Percentiles rank a stretch among this genome's conserved stretches.
phyloP scores from a whole-genome alignment of 2,113 vertebrate genomes.

The Limanda limanda region DNA sequence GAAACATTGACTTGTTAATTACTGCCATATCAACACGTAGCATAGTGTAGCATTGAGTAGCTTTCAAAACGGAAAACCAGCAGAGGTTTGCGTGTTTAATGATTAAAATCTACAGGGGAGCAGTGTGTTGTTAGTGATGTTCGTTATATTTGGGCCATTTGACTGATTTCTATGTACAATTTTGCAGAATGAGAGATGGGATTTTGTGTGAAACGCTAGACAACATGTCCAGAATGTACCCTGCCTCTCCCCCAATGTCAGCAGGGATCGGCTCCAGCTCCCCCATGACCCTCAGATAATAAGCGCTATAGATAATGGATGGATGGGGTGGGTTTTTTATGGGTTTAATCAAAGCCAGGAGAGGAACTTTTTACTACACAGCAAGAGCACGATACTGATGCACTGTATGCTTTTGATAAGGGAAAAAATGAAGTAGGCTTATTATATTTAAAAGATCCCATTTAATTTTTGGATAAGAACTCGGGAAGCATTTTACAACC shows the following conservation, averaged over 20 bases:
- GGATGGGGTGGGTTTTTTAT: neutral
- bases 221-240: neutral
- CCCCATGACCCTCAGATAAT: neutral
- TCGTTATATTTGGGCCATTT: too few species aligned
- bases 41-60: neutral
- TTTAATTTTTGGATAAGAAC: conserved; percentile 81
- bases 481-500: conserved; percentile 77
- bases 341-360: neutral
- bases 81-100: neutral
- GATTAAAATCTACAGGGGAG: too few species aligned
- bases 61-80: neutral
- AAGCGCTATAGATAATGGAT: neutral
- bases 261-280: neutral
- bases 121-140: too few species aligned
- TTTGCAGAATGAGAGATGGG: neutral
- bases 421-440: neutral
- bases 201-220: neutral
- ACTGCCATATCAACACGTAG: too few species aligned
- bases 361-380: neutral
- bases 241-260: neutral
- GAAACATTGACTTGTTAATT: neutral
- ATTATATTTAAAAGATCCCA: conserved; percentile 66
- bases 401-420: neutral
- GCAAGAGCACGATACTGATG: too few species aligned
- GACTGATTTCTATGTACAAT: neutral